Percentiles rank a stretch among this genome's conserved stretches.
Evolutionary conservation across 2,797 vertebrate genomes (phyloP).

Genomic region (Rhabdomys pumilio): DNA sequence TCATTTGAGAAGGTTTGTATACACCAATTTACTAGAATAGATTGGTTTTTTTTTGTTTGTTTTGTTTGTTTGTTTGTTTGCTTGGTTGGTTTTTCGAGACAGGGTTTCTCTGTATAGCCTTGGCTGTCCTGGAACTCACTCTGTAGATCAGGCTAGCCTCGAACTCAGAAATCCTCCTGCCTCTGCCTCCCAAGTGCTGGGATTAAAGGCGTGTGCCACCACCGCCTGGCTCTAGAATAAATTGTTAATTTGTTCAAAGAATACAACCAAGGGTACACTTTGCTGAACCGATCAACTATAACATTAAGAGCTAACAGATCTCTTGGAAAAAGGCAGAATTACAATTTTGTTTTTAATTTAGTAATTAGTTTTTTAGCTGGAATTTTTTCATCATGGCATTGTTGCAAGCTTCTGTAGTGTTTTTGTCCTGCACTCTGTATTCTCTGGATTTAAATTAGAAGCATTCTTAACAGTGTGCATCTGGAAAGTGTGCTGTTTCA

Average conservation of each 20-base stretch:
- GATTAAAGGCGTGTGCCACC: no score
- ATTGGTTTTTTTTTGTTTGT: not conserved
- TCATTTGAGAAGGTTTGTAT: conserved; percentile 66
- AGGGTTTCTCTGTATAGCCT: no score
- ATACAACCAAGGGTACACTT: conserved; percentile 53
- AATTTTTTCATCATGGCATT: not conserved
- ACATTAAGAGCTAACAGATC: conserved; percentile 49
- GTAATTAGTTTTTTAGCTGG: conserved; percentile 65
- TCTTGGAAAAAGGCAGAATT: conserved; percentile 52
- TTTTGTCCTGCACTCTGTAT: conserved; percentile 68
- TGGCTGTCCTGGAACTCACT: no score
- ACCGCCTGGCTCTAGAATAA: not conserved
- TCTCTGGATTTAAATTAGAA: conserved; percentile 82
- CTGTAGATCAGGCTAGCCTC: no score
- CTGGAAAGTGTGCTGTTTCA: conserved; percentile 69
- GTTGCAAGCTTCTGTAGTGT: conserved; percentile 73
- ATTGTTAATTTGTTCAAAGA: conserved; percentile 62
- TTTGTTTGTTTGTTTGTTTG: no score
- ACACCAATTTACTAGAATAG: conserved; percentile 9
- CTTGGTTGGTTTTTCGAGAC: no score
- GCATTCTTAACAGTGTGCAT: conserved; percentile 68
- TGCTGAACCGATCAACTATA: conserved; percentile 57
- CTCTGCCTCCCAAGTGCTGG: no score
- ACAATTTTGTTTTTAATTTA: conserved; percentile 42
- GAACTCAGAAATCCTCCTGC: no score